phyloP scores from a whole-genome alignment of 2,797 vertebrate species.

The Channa striata region DNA sequence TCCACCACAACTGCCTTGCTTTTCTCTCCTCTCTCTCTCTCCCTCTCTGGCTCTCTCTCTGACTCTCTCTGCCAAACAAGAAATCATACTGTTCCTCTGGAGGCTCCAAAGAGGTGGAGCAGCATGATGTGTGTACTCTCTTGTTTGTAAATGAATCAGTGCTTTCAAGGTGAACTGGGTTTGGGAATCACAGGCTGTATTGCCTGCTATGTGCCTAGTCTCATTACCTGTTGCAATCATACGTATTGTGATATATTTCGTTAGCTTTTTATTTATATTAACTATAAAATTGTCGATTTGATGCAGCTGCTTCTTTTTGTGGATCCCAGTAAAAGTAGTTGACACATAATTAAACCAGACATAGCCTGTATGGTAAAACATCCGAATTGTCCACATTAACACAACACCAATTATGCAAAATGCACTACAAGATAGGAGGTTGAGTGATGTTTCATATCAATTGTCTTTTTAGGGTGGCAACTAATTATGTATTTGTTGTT shows the following conservation, averaged over 20 bases:
- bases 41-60: too few species aligned
- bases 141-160: slow-evolving; percentile 48
- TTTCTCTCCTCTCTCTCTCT: too few species aligned
- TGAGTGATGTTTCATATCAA: too few species aligned
- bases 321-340: neutral
- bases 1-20: slow-evolving; percentile 14
- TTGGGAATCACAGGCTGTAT: slow-evolving; percentile 15
- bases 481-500: too few species aligned
- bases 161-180: slow-evolving; percentile 29
- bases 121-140: slow-evolving; percentile 40
- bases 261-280: neutral
- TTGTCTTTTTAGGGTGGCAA: too few species aligned
- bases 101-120: slow-evolving; percentile 42
- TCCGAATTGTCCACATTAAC: too few species aligned
- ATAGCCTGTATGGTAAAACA: too few species aligned
- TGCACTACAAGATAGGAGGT: too few species aligned
- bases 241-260: too few species aligned
- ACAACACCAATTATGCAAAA: too few species aligned
- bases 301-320: neutral
- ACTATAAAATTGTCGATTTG: neutral
- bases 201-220: neutral
- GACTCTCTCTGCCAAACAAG: slow-evolving; percentile 50
- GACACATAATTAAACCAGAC: neutral
- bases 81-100: slow-evolving; percentile 47
- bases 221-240: neutral